A percentile compares a stretch with the other conserved stretches of the same genome.
phyloP scores from a whole-genome alignment of 2,888 invertebrate genomes.

The Pachycephus smyrnensis region DNA sequence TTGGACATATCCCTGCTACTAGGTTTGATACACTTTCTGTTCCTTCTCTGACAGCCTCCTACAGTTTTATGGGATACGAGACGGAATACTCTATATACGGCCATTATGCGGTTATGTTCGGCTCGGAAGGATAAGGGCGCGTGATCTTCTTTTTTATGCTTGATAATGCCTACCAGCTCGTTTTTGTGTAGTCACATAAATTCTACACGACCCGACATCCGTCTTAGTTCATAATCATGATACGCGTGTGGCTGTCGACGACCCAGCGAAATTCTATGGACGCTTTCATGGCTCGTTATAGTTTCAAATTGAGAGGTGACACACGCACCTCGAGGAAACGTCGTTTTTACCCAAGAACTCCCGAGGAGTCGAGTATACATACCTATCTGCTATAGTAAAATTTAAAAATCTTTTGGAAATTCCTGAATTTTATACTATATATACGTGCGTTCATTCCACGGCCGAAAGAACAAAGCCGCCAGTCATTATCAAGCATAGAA shows the following conservation, averaged over 20 bases:
- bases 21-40: not conserved
- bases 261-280: not conserved
- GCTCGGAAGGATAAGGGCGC: not conserved
- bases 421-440: not conserved
- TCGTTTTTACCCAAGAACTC: not conserved
- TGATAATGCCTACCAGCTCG: not conserved
- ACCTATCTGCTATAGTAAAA: not conserved
- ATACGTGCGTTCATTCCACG: not conserved
- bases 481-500: not conserved
- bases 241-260: not conserved
- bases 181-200: not conserved
- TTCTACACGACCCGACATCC: not conserved
- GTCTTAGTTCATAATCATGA: not conserved
- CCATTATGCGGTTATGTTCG: not conserved
- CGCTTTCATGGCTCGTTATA: not conserved
- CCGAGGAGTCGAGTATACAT: not conserved
- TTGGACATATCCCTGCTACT: conserved; percentile 6
- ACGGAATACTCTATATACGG: not conserved
- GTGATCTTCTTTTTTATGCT: not conserved
- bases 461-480: not conserved
- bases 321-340: not conserved
- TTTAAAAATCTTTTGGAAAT: not conserved
- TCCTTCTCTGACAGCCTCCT: not conserved
- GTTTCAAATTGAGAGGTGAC: not conserved
- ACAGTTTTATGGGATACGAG: not conserved